These are phyloP conservation scores for Lasiurus borealis DNA, from an alignment of 2,113 vertebrate species.

Conservation along the genomic window DNA sequence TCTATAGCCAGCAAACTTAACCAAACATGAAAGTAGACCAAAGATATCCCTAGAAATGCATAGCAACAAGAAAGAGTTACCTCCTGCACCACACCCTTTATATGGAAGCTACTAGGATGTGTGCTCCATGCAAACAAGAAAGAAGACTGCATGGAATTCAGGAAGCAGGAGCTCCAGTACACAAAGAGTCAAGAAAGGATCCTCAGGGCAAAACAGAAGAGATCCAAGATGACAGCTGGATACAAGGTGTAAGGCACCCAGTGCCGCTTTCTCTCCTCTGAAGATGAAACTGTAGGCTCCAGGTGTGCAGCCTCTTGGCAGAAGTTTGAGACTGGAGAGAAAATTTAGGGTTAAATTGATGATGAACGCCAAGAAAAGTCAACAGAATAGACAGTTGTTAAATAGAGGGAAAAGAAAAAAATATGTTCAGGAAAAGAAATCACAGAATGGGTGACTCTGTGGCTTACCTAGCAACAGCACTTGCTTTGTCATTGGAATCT, in stretches of 20 bases:
- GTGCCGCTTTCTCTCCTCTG: not conserved
- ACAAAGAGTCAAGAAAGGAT: not conserved
- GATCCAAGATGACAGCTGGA: not conserved
- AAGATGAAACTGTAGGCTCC: not conserved
- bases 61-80: not conserved
- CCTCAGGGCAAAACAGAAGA: not conserved
- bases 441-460: not conserved
- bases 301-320: not conserved
- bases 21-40: not conserved
- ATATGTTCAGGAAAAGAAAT: not conserved
- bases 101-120: not conserved
- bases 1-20: not conserved
- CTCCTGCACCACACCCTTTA: not conserved
- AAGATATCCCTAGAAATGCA: not conserved
- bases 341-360: not conserved
- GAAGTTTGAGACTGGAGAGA: not conserved
- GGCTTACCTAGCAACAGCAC: not conserved
- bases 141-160: not conserved
- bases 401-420: not conserved
- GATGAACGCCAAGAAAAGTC: not conserved
- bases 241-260: not conserved
- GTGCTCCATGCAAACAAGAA: not conserved
- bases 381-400: not conserved
- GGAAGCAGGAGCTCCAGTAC: not conserved
- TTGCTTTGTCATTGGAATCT: conserved; percentile 19